These are phyloP conservation scores for Rosalia funebris DNA, from an alignment of 2,888 invertebrate genomes.

Conservation along the genomic window DNA sequence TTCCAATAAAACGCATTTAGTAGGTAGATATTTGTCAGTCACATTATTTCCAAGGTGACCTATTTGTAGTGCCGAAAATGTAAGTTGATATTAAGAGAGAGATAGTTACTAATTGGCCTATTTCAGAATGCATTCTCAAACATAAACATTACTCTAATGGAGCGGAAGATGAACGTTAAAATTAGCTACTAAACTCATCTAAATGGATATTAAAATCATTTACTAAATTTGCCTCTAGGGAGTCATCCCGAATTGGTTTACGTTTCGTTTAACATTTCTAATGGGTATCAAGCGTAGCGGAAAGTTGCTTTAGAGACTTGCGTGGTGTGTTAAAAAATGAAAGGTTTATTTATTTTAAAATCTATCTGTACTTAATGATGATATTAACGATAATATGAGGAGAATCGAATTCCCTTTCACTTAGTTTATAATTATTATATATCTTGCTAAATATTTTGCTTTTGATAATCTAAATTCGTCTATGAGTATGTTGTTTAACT, in stretches of 20 bases:
- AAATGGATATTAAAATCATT: conserved; percentile 29
- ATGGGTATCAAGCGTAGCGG: background rate
- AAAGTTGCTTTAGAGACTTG: too few relatives aligned
- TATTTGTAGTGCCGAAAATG: conserved; percentile 2
- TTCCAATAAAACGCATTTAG: too few relatives aligned
- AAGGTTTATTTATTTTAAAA: too few relatives aligned
- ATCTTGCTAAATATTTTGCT: too few relatives aligned
- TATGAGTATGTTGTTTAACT: too few relatives aligned
- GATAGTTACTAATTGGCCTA: conserved; percentile 27
- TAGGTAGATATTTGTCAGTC: conserved; percentile 5
- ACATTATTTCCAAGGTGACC: conserved; percentile 14
- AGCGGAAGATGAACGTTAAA: conserved; percentile 31
- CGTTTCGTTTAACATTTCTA: conserved; percentile 4
- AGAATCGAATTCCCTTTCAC: too few relatives aligned
- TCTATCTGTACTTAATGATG: too few relatives aligned
- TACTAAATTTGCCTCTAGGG: conserved; percentile 20
- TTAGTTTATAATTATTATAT: too few relatives aligned
- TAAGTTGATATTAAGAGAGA: conserved; percentile 19
- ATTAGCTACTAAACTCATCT: conserved; percentile 24
- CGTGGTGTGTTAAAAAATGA: too few relatives aligned
- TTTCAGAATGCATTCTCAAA: conserved; percentile 25
- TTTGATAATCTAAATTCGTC: too few relatives aligned
- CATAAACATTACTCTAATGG: conserved; percentile 33
- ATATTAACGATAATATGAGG: too few relatives aligned
- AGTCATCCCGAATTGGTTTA: conserved; percentile 20